A percentile compares a stretch with the other conserved stretches of the same genome.
These are phyloP conservation scores for Octopus sinensis DNA, from an alignment of 1,140 invertebrate species.

Conservation along the genomic window DNA sequence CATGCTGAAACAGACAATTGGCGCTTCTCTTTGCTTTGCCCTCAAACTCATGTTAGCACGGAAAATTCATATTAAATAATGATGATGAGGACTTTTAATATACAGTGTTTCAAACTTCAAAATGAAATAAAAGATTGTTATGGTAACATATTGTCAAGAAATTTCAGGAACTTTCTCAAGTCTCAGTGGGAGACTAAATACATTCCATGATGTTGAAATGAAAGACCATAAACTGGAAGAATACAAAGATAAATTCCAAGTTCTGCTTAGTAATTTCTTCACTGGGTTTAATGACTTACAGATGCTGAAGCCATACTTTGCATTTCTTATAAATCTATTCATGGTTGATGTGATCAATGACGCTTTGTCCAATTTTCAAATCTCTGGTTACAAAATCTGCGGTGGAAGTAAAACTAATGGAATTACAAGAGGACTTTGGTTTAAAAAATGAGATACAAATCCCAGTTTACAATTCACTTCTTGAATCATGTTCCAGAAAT, in stretches of 20 bases:
- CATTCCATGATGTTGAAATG: not conserved
- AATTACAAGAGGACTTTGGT: not conserved
- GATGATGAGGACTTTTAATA: no score
- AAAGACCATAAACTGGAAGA: not conserved
- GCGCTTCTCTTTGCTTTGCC: no score
- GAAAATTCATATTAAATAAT: no score
- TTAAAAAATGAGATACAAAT: not conserved
- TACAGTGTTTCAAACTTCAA: no score
- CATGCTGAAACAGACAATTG: no score
- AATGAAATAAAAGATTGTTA: no score
- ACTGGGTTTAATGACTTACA: not conserved
- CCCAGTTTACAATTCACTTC: not conserved
- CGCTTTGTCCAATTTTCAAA: not conserved
- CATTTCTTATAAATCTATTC: not conserved
- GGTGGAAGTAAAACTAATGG: not conserved
- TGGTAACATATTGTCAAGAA: no score
- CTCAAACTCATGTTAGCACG: no score
- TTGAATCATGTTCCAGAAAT: not conserved
- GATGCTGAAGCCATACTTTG: not conserved
- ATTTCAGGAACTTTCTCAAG: no score
- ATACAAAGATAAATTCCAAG: slow-evolving; percentile 1
- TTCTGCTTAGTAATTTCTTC: not conserved
- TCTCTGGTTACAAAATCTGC: not conserved
- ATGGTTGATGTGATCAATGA: not conserved
- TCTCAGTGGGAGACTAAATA: not conserved